Conservation (phyloP, 64 coral and sea anemone species). For the Platygyra sinensis region DNA sequence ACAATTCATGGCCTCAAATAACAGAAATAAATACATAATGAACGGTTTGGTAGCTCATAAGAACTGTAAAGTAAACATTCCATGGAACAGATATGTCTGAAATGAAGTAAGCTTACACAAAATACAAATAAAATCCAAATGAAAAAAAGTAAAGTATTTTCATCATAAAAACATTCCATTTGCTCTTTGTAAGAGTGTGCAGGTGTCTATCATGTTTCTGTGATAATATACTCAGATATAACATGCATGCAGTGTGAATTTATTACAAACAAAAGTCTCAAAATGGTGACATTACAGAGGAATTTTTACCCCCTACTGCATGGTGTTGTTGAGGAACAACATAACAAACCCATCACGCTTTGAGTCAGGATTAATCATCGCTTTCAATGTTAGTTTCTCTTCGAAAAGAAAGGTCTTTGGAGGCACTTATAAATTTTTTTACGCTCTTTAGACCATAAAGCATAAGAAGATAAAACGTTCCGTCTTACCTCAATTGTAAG, state of each 20-base stretch:
- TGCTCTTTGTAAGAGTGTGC: not conserved
- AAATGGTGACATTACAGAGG: not conserved
- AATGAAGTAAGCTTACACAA: too few species aligned
- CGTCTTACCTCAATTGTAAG: too few species aligned
- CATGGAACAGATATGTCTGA: too few species aligned
- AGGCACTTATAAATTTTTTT: not conserved
- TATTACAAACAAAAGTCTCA: not conserved
- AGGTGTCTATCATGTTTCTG: not conserved
- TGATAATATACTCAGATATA: not conserved
- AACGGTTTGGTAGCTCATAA: too few species aligned
- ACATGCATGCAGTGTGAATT: not conserved
- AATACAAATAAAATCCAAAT: too few species aligned
- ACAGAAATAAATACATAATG: too few species aligned
- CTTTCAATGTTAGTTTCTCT: conserved; percentile 4
- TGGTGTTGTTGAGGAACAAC: not conserved
- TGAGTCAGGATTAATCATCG: not conserved
- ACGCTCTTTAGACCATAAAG: not conserved
- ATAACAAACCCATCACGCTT: not conserved
- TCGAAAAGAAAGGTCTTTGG: not conserved
- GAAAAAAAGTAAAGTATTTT: not conserved
- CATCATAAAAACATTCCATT: not conserved
- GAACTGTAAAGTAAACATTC: too few species aligned
- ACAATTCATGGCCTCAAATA: too few species aligned
- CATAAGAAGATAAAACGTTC: not conserved
- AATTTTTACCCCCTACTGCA: not conserved